Base-by-base conservation (phyloP, 1,140 invertebrate species). In the Monomorium pharaonis region DNA sequence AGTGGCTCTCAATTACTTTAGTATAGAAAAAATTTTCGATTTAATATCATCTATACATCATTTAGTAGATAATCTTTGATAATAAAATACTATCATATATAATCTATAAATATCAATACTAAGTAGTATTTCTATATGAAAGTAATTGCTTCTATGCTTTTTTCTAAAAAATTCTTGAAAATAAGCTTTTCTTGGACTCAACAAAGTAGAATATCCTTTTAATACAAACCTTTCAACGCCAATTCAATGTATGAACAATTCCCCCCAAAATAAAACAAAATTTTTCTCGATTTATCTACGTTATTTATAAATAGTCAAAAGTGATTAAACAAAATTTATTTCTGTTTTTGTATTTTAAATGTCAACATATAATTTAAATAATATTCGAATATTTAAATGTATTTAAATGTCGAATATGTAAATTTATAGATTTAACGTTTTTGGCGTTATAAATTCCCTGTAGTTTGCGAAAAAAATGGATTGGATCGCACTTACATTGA, bases 321-420 rank as follows among this genome's bases (percentile, higher is more conserved):
- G 16, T 42, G 21, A 49, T 80, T 80, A 69, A n/a, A 27, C 44
- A 27, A 65, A 54, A 67, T 80, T 78, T 24, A 80, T n/a, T 3
- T 80, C n/a, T 42, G 30, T 51, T 54, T 69, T 30, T 69, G 5
- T 54, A 21, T 54, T 54, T 27, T 16, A 54, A 51, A 54, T 6
- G 47, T 77, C 9, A 80, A 80, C 30, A 51, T 30, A 69, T 37
- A 69, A 65, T 54, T 69, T 54, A 10, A 42, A 42, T n/a, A 37
- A 65, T 49, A 49, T 10, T 33, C 60, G 42, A 44, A 12, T n/a
- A 30, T 60, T 60, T 37, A 37, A 6, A 62, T 12, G 33, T n/a
- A n/a, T n/a, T n/a, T n/a, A n/a, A n/a, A n/a, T n/a, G n/a, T n/a
- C n/a, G n/a, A n/a, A n/a, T n/a, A n/a, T n/a, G n/a, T n/a, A n/a